Base-by-base conservation (phyloP, 1,140 invertebrate species). In the Achroia grisella region DNA sequence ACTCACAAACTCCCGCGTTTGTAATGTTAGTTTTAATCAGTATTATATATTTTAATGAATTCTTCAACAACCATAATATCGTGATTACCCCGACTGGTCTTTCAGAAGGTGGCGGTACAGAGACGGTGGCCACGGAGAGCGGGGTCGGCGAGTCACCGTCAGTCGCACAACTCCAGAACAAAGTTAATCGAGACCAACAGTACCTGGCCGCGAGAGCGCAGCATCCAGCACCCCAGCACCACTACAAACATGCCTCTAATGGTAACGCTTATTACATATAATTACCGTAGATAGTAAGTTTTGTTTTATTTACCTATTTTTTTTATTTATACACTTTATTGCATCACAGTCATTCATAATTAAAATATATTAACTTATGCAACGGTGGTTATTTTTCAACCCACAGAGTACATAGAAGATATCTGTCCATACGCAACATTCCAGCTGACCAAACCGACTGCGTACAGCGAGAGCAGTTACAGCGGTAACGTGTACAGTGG, bases 381-480 rank as follows among this genome's bases (percentile, higher is more conserved):
- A 2, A 23, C 17, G 6, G 6, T 23, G 17, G 6, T 23, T 23
- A 14, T 14, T 10, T 36, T 35, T 40, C 15, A 36, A 33, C 28
- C 62, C 51, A 13, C 86, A 93, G 94, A 95, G 72, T 95, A 95
- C 77, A 94, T 94, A 53, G 94, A 96, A 86, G 95, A 96, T 77
- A 94, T 95, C 50, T 96, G 94, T 74, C 94, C 94, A 1, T 96
- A 96, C 82, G 95, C 94, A 31, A 96, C 95, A 23, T 96, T 96
- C 81, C 94, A 96, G 76, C 86, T 96, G 54, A 93, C 93, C 37
- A 95, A 95, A 67, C 93, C 93, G 44, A 91, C 93, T 5, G 90
- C 93, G 4, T 93, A 94, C 77, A 93, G 93, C 64, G 94, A 95
- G 79, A 95, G 93, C 76, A 94, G 94, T 33, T 95, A 95, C 86